Evolutionary conservation across 2,113 vertebrate genomes (phyloP).

Genomic region (Barnardius zonarius): DNA sequence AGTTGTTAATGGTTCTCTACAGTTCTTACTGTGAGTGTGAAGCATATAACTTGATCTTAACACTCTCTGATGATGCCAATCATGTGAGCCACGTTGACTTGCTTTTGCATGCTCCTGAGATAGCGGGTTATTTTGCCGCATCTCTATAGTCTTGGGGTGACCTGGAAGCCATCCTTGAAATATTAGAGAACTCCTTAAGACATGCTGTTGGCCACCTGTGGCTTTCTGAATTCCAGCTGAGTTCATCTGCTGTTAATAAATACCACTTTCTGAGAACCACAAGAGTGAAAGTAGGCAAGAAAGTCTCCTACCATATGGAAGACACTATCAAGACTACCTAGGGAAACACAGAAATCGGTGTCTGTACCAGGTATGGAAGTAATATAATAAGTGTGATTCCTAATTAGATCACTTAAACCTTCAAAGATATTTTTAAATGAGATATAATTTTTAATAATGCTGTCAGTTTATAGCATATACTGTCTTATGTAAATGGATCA

Average conservation of each 20-base stretch:
- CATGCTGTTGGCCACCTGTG: neutral
- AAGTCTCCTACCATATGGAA: neutral
- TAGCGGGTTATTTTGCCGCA: neutral
- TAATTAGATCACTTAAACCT: neutral
- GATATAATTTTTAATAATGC: neutral
- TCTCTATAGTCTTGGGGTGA: neutral
- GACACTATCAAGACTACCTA: neutral
- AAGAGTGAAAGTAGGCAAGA: neutral
- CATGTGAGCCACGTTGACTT: neutral
- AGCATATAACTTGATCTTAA: neutral
- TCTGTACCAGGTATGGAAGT: neutral
- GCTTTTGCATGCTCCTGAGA: neutral
- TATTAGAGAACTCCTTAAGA: neutral
- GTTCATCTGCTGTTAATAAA: neutral
- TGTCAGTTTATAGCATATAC: neutral
- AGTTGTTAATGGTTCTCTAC: neutral
- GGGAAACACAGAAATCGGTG: neutral
- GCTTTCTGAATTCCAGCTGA: neutral
- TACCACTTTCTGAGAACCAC: neutral
- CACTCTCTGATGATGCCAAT: neutral
- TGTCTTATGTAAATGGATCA: neutral
- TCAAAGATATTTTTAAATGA: neutral
- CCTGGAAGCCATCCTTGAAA: neutral
- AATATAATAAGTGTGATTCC: neutral
- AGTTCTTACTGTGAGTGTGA: neutral